Evolutionary conservation across 2,113 vertebrate genomes (phyloP), one percentile per base, ranked within the genome.

Genomic region (Drymodes brunneopygia): DNA sequence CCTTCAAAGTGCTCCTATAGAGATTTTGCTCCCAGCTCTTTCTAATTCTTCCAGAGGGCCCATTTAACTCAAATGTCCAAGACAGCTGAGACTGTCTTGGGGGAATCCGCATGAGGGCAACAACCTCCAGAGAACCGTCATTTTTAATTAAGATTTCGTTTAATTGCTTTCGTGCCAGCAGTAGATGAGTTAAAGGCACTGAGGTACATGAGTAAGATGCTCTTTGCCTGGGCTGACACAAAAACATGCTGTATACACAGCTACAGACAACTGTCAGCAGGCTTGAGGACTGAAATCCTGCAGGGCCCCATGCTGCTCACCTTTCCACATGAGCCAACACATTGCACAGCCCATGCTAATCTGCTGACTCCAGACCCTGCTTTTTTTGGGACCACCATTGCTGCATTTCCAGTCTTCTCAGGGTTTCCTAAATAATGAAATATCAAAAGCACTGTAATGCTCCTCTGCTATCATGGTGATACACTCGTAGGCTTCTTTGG

Each of bases 371-470:
- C 70, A 57, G 36, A 90, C 4, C 6, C 31, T 35, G 50, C 36
- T 35, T 13, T 36, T 86, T 65, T 38, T 15, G 16, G 61, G 20
- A 20, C 53, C 66, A 27, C 17, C 0, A 0, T 1, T 8, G 5
- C 33, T 10, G 2, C 13, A 24, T 54, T 86, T 84, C 54, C 65
- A 56, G 20, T 7, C 18, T 67, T 86, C 47, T 62, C 44, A 47
- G n/a, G 22, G 21, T 58, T 88, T 88, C 47, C 35, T 86, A 35
- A 69, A 33, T 38, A 79, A 77, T 19, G 29, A 70, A 38, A 64
- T 50, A 38, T 24, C 36, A 50, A 54, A 86, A 83, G 23, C 29
- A 47, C 10, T 83, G 8, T 11, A 70, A 72, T 24, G 42, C 14
- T 86, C 38, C 36, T 19, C 47, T 77, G 72, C 28, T 57, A 36